Conservation (phyloP, 2,888 invertebrate species). For the Agrypnus murinus region DNA sequence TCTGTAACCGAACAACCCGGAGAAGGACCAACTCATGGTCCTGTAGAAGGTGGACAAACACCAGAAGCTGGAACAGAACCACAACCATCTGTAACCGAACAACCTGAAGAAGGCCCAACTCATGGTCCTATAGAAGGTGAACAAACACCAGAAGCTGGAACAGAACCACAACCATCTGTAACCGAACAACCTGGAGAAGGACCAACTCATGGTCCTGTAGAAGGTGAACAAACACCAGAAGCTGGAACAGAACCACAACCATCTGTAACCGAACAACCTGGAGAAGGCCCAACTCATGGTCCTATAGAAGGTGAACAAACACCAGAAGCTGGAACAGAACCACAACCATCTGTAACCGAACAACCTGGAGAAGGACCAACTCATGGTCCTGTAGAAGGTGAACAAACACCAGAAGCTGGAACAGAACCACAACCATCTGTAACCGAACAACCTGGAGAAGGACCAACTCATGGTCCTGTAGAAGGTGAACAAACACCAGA, state of each 20-base stretch:
- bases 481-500: constrained; percentile 29
- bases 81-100: constrained; percentile 31
- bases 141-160: constrained; percentile 25
- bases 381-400: neutral
- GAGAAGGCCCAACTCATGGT: no score
- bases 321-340: constrained; percentile 35
- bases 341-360: constrained; percentile 22
- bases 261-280: constrained; percentile 57
- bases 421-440: constrained; percentile 15
- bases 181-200: constrained; percentile 37
- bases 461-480: neutral
- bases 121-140: constrained; percentile 36
- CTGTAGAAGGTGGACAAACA: constrained; percentile 43
- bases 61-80: constrained; percentile 48
- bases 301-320: constrained; percentile 40
- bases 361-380: neutral
- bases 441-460: constrained; percentile 1
- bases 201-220: constrained; percentile 51
- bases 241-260: constrained; percentile 54
- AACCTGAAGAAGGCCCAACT: constrained; percentile 37
- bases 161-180: constrained; percentile 20
- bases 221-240: constrained; percentile 50
- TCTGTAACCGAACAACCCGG: constrained; percentile 41
- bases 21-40: constrained; percentile 25
- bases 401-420: constrained; percentile 13